Evolutionary conservation across 2,113 vertebrate species (phyloP), one percentile per base, ranked within the genome.

Genomic region (Perca flavescens): DNA sequence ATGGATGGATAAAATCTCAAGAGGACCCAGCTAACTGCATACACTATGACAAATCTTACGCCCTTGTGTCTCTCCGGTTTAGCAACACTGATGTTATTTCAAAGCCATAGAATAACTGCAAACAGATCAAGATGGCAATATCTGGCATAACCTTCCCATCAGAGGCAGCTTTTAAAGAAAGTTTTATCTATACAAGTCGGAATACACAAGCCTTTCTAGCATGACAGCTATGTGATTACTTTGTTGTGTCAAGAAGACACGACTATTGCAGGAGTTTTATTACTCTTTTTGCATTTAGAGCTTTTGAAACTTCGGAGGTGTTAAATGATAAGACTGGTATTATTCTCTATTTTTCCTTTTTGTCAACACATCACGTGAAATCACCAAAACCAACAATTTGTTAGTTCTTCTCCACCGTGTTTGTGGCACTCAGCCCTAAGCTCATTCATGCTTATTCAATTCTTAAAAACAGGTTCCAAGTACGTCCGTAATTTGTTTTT

Each of bases 1-100:
- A n/a, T n/a, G n/a, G n/a, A n/a, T n/a, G n/a, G n/a, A 57, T 69
- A 36, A 47, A 34, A 60, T 57, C 74, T 76, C 66, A 52, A 65
- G 76, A 67, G 56, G 52, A 68, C 63, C 43, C 49, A 46, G 54
- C 81, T 70, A 69, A 60, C 60, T 69, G 31, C 34, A 64, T 7
- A 46, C 46, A 64, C 43, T 1, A 4, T 72, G 71, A 80, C 76
- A 73, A 75, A 81, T 77, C 60, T 15, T 56, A 36, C 31, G 5
- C 75, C 12, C 46, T 66, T 40, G 1, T 25, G 19, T 15, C 25
- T 58, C 65, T 67, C 43, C 46, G 31, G 12, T 61, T 16, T 56
- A 57, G 73, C 53, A 65, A 54, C 25, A 43, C 57, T 21, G 43
- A 58, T 72, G 53, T 65, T 64, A 12, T 53, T 65, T 70, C 49